phyloP scores from a whole-genome alignment of 2,888 invertebrate species.

The Cosmorhoe ocellata region DNA sequence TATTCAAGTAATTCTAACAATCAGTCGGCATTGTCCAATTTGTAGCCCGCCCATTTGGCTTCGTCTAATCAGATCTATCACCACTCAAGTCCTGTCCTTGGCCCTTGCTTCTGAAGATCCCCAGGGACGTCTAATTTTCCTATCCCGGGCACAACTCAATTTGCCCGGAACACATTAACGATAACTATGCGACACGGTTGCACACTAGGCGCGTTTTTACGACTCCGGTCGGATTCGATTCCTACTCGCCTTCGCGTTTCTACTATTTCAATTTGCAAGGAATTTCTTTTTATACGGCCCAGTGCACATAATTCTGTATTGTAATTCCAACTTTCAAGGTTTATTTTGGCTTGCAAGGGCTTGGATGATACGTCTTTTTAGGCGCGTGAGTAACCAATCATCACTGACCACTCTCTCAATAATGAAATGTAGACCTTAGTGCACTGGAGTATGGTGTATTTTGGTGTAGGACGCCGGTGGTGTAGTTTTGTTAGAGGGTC shows the following conservation, averaged over 20 bases:
- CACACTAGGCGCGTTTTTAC: constrained; percentile 71
- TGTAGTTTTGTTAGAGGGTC: constrained; percentile 60
- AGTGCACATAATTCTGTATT: constrained; percentile 18
- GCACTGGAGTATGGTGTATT: constrained; percentile 35
- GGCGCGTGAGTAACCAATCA: constrained; percentile 56
- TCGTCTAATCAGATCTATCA: constrained; percentile 30
- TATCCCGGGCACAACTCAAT: constrained; percentile 75
- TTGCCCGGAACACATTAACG: constrained; percentile 77
- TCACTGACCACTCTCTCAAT: constrained; percentile 61
- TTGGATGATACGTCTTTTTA: constrained; percentile 46
- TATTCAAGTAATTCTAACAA: neutral
- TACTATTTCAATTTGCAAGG: constrained; percentile 76
- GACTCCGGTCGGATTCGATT: constrained; percentile 58
- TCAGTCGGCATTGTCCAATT: constrained; percentile 16
- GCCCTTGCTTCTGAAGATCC: constrained; percentile 34
- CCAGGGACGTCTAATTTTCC: constrained; percentile 73
- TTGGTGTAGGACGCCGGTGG: constrained; percentile 31
- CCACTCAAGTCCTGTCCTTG: constrained; percentile 19
- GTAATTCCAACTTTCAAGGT: constrained; percentile 34
- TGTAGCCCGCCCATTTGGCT: constrained; percentile 17
- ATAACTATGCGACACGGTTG: constrained; percentile 75
- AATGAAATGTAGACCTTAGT: constrained; percentile 39
- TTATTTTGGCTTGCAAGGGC: constrained; percentile 33
- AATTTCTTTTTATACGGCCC: constrained; percentile 48
- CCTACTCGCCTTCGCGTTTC: constrained; percentile 45